Base-by-base conservation (phyloP, 2,113 vertebrate species). In the Vulpes ferrilata region DNA sequence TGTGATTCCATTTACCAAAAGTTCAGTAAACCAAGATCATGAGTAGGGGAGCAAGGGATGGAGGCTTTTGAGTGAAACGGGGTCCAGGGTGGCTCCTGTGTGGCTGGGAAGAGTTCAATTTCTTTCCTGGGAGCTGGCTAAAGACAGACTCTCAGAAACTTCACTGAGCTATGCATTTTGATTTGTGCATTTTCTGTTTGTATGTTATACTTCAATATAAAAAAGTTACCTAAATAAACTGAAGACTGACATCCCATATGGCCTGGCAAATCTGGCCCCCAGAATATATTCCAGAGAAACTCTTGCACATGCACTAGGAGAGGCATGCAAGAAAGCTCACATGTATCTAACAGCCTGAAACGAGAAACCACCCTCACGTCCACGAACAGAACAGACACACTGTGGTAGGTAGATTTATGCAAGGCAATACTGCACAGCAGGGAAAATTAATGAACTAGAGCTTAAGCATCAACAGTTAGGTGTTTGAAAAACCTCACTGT, bases 181-280 rank as follows among this genome's bases (percentile, higher is more conserved):
- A 88, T 86, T 25, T 88, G 51, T 84, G 59, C 6, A 7, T 35
- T n/a, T 93, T 88, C 88, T 69, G 65, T 87, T 65, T 81, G 7
- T 38, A 64, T 16, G 38, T 76, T 73, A 32, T 30, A 55, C 32
- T 85, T 93, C 90, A 86, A 53, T 59, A 20, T 59, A 20, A 53
- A 90, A 92, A 90, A 12, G 19, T 51, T 85, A 51, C 78, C 83
- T 89, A 92, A 20, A 55, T 65, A 74, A 93, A 90, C 19, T 43
- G 48, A 92, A 67, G 43, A 64, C 0, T 43, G 62, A 22, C 38
- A 65, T 65, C 57, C 15, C 62, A 35, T 10, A 67, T 1, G 64
- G 35, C 57, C 83, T 25, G 22, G 35, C 20, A 86, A 74, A n/a
- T 81, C 82, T 19, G 76, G 38, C 59, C 64, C 43, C 32, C 38